Evolutionary conservation across 92 coral and sea anemone genomes (phyloP), one percentile per base, ranked within the genome.

Genomic region (Porites lobata): DNA sequence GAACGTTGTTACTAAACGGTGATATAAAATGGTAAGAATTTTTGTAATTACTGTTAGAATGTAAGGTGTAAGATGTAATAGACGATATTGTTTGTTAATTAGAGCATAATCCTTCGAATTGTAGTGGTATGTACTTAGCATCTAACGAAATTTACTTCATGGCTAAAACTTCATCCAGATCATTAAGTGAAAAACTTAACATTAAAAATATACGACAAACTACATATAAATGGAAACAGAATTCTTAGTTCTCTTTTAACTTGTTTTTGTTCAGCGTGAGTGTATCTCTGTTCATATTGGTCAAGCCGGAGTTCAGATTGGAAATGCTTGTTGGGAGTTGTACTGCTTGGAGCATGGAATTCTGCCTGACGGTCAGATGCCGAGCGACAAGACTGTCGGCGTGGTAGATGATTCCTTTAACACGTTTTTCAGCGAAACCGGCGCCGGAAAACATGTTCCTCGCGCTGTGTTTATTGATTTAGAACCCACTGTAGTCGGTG

Each of bases 321-420:
- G 99, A 21, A 96, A 96, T 63, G 97, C 95, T 50, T 96, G 99
- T 77, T 96, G 99, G 99, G 99, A 96, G 91, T 86, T 96, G 85
- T 96, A 96, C 88, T 96, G 99, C 79, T 84, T 96, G 92, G 99
- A 96, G 86, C 99, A 96, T 80, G 97, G 95, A 80, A 96, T 96
- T 78, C 94, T 91, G 72, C 98, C 99, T 18, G 98, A 96, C 83
- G 99, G 99, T 19, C 98, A 95, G 64, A 91, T 92, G 92, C 99
- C 94, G 43, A 86, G 94, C 72, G 95, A 94, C 83, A 87, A 84
- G 54, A 92, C 93, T 38, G 83, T 88, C 76, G 93, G 90, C 51
- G 99, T 94, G 12, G 96, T 94, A 75, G 99, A 96, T 57, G 99
- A 96, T 80, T 96, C 98, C 47, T 96, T 96, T 76, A 96, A 92